Evolutionary conservation across 2,113 vertebrate species (phyloP), one percentile per base, ranked within the genome.

Genomic region (Xiphias gladius): DNA sequence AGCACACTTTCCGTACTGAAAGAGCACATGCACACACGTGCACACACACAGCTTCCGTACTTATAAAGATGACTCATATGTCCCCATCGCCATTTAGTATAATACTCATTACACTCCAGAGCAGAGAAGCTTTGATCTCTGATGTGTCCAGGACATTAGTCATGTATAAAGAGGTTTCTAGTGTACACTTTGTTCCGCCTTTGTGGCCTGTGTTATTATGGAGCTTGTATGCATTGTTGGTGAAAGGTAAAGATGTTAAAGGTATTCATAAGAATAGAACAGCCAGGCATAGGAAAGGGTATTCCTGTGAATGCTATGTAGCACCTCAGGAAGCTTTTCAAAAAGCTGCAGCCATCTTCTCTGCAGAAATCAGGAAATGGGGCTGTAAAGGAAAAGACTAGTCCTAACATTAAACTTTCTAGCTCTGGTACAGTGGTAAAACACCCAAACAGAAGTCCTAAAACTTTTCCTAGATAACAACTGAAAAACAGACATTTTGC

Each of bases 301-400:
- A 48, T 59, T 68, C 39, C 39, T 74, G 57, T 19, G 41, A 6
- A 9, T n/a, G 20, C 11, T 66, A 54, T 35, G 19, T 48, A 16
- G 30, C 24, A 22, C 35, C n/a, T 76, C 48, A 57, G 39, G 52
- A 58, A 59, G n/a, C 28, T 52, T 73, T 14, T 73, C 2, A 41
- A 54, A 79, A 73, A 61, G 63, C 46, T 73, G 63, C 70, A 63
- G 46, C 72, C 59, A 52, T 79, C n/a, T 75, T 75, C 48, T 80
- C 19, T n/a, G 71, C 65, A 59, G 37, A 70, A 22, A 65, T 30
- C 76, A 85, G 78, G 67, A 81, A 86, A 24, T 63, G 62, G 20
- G 20, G 46, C 59, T 43, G 66, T 43, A 57, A 28, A 30, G 39
- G 19, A 52, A 55, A 75, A 55, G 7, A 59, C n/a, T 13, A 14